Evolutionary conservation across 2,113 vertebrate species (phyloP).

Genomic region (Ascaphus truei): DNA sequence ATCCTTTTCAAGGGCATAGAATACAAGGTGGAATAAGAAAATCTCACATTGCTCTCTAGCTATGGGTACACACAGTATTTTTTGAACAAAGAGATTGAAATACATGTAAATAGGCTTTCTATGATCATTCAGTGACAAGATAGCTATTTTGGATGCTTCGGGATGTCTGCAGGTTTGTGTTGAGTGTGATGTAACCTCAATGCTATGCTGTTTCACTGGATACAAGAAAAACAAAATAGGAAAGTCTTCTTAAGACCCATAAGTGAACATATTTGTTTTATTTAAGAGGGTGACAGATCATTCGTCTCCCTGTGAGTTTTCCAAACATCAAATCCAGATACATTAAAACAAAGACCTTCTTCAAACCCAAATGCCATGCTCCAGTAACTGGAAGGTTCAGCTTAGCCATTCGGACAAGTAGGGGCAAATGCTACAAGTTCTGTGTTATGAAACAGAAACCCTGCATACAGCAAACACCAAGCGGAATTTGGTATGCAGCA

Average conservation of each 20-base stretch:
- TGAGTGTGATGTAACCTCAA: not conserved
- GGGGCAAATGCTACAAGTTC: not conserved
- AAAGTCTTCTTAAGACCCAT: not conserved
- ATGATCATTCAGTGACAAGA: not conserved
- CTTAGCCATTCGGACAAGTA: conserved; percentile 19
- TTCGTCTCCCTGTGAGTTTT: not conserved
- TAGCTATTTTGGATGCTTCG: not conserved
- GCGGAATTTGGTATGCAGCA: conserved; percentile 34
- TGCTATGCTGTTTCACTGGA: not conserved
- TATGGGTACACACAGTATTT: no score
- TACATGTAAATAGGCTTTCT: no score
- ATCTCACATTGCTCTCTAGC: no score
- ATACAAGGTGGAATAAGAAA: no score
- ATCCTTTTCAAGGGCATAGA: no score
- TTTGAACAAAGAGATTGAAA: no score
- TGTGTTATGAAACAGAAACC: not conserved
- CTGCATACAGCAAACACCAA: conserved; percentile 10
- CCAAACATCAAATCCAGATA: not conserved
- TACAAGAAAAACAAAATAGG: no score
- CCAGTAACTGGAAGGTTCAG: not conserved
- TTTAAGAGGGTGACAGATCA: not conserved
- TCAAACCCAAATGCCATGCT: not conserved
- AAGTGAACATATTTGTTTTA: not conserved
- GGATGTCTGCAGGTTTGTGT: not conserved
- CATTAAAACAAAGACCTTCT: not conserved